phyloP scores from a whole-genome alignment of 2,113 vertebrate genomes.

The Anoplopoma fimbria region DNA sequence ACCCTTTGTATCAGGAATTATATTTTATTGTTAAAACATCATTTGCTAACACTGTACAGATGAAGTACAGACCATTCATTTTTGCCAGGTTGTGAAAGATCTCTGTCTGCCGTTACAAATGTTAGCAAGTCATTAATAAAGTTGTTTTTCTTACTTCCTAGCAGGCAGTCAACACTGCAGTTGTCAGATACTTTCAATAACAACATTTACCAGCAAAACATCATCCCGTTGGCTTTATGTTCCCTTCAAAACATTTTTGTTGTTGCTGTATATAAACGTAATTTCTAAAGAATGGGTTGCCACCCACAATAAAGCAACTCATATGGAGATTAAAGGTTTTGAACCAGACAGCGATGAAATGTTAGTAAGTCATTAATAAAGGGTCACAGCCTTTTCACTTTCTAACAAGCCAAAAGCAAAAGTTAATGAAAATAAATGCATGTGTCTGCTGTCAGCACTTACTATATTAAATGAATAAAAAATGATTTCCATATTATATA shows the following conservation, averaged over 20 bases:
- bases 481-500: neutral
- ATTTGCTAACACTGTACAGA: neutral
- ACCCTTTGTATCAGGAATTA: neutral
- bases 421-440: neutral
- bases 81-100: neutral
- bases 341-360: neutral
- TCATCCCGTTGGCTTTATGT: neutral
- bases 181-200: neutral
- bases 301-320: neutral
- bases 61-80: neutral
- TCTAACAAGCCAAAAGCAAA: neutral
- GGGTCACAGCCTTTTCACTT: neutral
- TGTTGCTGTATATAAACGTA: neutral
- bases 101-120: neutral
- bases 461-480: neutral
- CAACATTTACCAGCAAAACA: neutral
- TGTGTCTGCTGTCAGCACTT: neutral
- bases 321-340: neutral
- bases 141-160: too few species aligned
- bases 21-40: neutral
- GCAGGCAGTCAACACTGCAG: neutral
- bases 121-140: too few species aligned
- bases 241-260: neutral
- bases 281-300: neutral
- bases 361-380: neutral